Evolutionary conservation across 2,797 vertebrate species (phyloP), one percentile per base, ranked within the genome.

Genomic region (Halcyon badia): DNA sequence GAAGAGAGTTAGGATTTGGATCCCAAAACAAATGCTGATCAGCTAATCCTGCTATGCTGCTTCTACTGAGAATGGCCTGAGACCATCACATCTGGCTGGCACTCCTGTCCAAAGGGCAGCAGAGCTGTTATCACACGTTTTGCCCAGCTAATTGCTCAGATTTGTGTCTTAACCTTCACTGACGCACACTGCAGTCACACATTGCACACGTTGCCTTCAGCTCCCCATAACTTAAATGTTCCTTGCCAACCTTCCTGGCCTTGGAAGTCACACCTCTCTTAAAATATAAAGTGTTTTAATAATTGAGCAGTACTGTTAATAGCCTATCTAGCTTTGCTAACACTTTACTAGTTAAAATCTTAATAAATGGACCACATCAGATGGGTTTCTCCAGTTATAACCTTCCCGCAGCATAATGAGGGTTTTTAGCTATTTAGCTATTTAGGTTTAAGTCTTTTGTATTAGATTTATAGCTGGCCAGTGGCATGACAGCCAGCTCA

Each of bases 361-460:
- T 95, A 95, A 69, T 84, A 37, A 69, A 62, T 75, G 88, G 57
- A 85, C 80, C 3, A 0, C 70, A 91, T 97, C 84, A 92, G 48
- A 66, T 73, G n/a, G 35, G 7, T 60, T 93, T 77, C 75, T 91
- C 91, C 94, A 73, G 82, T 93, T 93, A 94, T 90, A 94, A 83
- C 82, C 83, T 96, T 88, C 42, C 76, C 72, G 25, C 37, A 90
- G 58, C 71, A 73, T 89, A 91, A 96, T 89, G 89, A 97, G 68
- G 42, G 69, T 94, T 85, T 91, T 96, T 95, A 93, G 91, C 83
- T 90, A 89, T 39, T 88, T 66, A 85, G 41, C 42, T 58, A 26
- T 62, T 64, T 72, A 89, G 16, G 20, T 77, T n/a, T 91, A 81
- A 93, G 85, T 82, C 52, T 87, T 94, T 56, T 71, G 31, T 46